phyloP scores from a whole-genome alignment of 2,888 invertebrate species.

The Nymphalis c-album region DNA sequence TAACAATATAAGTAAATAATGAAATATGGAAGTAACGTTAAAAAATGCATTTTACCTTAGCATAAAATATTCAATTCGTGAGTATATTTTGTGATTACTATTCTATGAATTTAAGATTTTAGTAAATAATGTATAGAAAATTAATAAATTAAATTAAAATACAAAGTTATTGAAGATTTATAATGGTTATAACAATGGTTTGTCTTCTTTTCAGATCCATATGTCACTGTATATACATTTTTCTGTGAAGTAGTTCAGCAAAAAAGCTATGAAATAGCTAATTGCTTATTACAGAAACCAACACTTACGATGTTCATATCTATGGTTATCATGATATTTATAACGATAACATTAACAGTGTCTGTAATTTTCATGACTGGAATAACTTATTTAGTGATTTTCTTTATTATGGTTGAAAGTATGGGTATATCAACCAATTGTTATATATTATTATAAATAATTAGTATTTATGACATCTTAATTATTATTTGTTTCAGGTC shows the following conservation, averaged over 20 bases:
- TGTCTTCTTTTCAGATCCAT: conserved; percentile 36
- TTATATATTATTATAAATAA: not conserved
- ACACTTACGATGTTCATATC: conserved; percentile 48
- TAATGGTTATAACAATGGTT: not conserved
- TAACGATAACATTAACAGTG: conserved; percentile 28
- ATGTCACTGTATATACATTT: conserved; percentile 14
- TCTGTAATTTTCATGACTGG: conserved; percentile 31
- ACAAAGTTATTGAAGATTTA: not conserved
- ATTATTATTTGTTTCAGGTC: conserved; percentile 27
- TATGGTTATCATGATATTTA: conserved; percentile 34
- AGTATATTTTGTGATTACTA: conserved; percentile 27
- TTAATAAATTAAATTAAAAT: not conserved
- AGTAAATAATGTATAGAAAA: not conserved
- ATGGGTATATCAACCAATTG: conserved; percentile 5
- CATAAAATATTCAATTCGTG: conserved; percentile 53
- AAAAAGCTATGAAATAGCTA: conserved; percentile 18
- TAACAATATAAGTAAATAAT: conserved; percentile 2
- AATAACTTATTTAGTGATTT: conserved; percentile 44
- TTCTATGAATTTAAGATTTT: too few species aligned
- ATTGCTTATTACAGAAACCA: conserved; percentile 45
- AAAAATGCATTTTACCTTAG: conserved; percentile 56
- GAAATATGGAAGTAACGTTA: conserved; percentile 59
- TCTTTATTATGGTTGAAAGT: conserved; percentile 58
- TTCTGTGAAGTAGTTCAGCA: conserved; percentile 18
- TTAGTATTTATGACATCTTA: not conserved